These are phyloP conservation scores for Micrasema longulum DNA, from an alignment of 1,140 invertebrate species.

Conservation along the genomic window DNA sequence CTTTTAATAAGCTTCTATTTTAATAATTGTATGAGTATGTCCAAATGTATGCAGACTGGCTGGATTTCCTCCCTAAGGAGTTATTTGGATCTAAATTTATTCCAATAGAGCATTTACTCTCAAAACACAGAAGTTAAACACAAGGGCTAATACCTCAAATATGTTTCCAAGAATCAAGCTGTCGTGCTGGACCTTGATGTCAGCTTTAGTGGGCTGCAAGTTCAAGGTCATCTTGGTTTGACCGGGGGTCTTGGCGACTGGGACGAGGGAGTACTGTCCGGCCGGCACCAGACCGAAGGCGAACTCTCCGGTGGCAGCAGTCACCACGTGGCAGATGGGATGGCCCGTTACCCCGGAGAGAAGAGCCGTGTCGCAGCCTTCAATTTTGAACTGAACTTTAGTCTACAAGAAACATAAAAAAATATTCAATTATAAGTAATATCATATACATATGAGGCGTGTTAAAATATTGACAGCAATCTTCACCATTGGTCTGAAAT, in stretches of 20 bases:
- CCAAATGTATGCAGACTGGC: too few relatives aligned
- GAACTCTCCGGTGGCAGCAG: slow-evolving; percentile 82
- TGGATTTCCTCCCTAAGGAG: too few relatives aligned
- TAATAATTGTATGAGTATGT: too few relatives aligned
- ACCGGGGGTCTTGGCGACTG: slow-evolving; percentile 59
- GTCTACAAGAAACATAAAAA: slow-evolving; percentile 54
- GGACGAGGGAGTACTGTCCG: slow-evolving; percentile 77
- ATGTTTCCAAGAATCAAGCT: slow-evolving; percentile 77
- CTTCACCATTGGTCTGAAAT: too few relatives aligned
- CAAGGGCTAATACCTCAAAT: too few relatives aligned
- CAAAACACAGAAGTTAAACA: too few relatives aligned
- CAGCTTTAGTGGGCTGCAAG: slow-evolving; percentile 77
- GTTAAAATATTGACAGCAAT: too few relatives aligned
- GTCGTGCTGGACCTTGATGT: slow-evolving; percentile 79
- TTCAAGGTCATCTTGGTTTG: slow-evolving; percentile 64
- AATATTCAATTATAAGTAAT: too few relatives aligned
- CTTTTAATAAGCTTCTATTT: too few relatives aligned
- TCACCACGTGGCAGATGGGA: slow-evolving; percentile 81
- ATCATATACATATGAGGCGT: too few relatives aligned
- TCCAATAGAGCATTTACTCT: too few relatives aligned
- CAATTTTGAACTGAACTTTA: slow-evolving; percentile 61
- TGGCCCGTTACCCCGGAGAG: slow-evolving; percentile 71
- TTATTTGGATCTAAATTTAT: too few relatives aligned
- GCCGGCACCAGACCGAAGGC: slow-evolving; percentile 81
- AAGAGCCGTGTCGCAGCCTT: slow-evolving; percentile 72